phyloP scores from a whole-genome alignment of 2,888 invertebrate species.

The Ormyrus rosae region DNA sequence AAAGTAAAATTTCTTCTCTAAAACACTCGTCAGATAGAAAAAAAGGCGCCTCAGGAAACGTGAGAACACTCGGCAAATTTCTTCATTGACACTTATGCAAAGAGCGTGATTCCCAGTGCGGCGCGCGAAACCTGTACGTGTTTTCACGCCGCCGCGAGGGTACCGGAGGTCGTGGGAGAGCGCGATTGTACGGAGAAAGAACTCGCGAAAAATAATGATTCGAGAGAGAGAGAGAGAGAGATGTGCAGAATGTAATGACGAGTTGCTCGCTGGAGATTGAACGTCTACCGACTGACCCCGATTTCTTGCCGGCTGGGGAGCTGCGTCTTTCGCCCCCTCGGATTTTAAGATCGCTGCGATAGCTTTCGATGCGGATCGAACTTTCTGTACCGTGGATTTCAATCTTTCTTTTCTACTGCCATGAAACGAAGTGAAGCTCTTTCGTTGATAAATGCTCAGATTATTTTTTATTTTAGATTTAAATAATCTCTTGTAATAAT shows the following conservation, averaged over 20 bases:
- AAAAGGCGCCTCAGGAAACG: neutral
- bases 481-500: too few relatives aligned
- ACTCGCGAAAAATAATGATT: neutral
- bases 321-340: neutral
- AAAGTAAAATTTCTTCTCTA: too few relatives aligned
- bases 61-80: slow-evolving; percentile 21
- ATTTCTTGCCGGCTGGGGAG: neutral
- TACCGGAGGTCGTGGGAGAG: slow-evolving; percentile 38
- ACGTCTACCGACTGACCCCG: slow-evolving; percentile 16
- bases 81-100: slow-evolving; percentile 37
- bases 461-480: too few relatives aligned
- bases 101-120: neutral
- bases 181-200: neutral
- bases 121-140: neutral
- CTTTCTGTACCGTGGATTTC: too few relatives aligned
- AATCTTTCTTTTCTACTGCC: too few relatives aligned
- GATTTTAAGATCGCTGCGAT: neutral
- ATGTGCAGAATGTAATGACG: neutral
- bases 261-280: neutral
- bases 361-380: too few relatives aligned
- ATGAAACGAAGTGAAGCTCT: too few relatives aligned
- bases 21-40: too few relatives aligned
- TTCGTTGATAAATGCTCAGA: too few relatives aligned
- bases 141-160: neutral
- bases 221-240: neutral